Conservation (phyloP, 2,113 vertebrate species). For the Labrus mixtus region DNA sequence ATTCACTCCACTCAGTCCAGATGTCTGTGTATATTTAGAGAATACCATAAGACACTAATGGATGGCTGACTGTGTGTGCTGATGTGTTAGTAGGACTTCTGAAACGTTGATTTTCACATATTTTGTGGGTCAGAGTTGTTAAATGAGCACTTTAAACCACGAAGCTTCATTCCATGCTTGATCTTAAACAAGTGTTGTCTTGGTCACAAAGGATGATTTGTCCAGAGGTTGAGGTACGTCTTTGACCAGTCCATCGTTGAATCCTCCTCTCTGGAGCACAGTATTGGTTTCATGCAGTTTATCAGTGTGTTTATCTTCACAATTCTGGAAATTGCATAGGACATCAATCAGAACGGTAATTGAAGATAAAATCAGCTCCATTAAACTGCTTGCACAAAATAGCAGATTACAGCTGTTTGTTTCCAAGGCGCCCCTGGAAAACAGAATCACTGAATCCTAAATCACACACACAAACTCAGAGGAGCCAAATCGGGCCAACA, state of each 20-base stretch:
- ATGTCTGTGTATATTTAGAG: conserved; percentile 7
- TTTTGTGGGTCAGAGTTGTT: no score
- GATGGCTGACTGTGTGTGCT: no score
- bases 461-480: conserved; percentile 6
- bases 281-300: not conserved
- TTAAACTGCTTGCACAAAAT: conserved; percentile 3
- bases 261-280: not conserved
- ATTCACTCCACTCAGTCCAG: not conserved
- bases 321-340: not conserved
- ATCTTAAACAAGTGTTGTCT: not conserved
- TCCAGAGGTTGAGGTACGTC: not conserved
- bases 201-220: no score
- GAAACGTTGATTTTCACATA: no score
- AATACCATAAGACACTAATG: no score
- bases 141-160: no score
- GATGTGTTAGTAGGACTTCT: no score
- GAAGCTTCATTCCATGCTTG: conserved; percentile 1
- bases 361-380: not conserved
- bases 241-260: not conserved
- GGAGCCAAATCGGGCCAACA: no score
- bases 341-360: not conserved
- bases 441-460: conserved; percentile 6
- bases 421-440: not conserved
- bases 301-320: not conserved
- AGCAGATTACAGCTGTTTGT: conserved; percentile 6